A percentile compares a stretch with the other conserved stretches of the same genome.
Evolutionary conservation across 2,888 invertebrate species (phyloP).

Genomic region (Rhogogaster chlorosoma): DNA sequence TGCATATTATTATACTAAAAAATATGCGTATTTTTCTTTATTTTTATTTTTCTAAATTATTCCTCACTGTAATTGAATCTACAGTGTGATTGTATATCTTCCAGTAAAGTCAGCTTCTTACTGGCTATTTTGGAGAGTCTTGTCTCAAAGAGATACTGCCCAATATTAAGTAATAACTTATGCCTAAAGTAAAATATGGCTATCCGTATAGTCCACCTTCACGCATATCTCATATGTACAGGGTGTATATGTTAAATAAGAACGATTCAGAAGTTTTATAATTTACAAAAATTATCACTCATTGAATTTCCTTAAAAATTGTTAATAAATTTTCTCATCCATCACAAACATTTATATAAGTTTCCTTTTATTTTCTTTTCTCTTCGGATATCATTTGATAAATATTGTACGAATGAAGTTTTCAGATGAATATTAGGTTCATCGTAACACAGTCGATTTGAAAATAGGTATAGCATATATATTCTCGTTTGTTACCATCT

Average conservation of each 20-base stretch:
- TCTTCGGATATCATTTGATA: conserved; percentile 1
- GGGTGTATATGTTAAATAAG: conserved; percentile 37
- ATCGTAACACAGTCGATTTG: background rate
- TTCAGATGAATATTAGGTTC: background rate
- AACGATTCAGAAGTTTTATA: background rate
- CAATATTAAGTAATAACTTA: background rate
- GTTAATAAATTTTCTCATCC: background rate
- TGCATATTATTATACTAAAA: conserved; percentile 33
- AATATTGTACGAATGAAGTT: background rate
- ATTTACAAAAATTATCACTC: conserved; percentile 35
- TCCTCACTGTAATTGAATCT: conserved; percentile 48
- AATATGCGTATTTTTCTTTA: conserved; percentile 34
- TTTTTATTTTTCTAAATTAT: conserved; percentile 64
- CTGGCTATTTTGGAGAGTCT: conserved; percentile 19
- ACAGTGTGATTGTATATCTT: conserved; percentile 9
- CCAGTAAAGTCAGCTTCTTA: conserved; percentile 27
- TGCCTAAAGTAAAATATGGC: conserved; percentile 15
- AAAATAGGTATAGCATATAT: conserved; percentile 3
- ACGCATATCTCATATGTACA: conserved; percentile 46
- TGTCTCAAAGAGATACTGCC: conserved; percentile 18
- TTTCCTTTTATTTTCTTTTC: conserved; percentile 20
- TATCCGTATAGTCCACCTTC: conserved; percentile 42
- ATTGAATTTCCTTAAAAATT: background rate
- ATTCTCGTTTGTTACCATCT: conserved; percentile 29
- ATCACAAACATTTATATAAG: background rate